These are phyloP conservation scores for Gymnobelideus leadbeateri DNA, from an alignment of 2,113 vertebrate species.

Conservation along the genomic window DNA sequence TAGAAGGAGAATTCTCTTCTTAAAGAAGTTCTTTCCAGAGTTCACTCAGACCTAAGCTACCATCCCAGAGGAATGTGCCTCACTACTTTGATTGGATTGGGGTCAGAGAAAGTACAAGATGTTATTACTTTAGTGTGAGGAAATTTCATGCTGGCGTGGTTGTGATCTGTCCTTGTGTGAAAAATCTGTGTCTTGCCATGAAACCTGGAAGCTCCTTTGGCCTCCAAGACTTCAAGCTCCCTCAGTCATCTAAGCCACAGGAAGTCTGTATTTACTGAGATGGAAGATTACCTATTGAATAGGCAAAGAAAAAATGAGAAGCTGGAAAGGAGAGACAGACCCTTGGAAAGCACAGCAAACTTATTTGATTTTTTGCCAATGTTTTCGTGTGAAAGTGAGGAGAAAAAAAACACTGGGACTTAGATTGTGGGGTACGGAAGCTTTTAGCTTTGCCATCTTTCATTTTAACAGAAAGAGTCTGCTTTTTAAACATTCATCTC, in stretches of 20 bases:
- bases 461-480: constrained; percentile 78
- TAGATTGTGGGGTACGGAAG: constrained; percentile 77
- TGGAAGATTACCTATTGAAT: constrained; percentile 77
- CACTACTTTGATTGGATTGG: constrained; percentile 34
- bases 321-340: constrained; percentile 69
- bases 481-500: constrained; percentile 79
- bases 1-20: background rate
- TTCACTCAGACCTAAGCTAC: constrained; percentile 14
- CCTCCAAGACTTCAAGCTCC: accelerated
- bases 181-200: constrained; percentile 23
- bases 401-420: constrained; percentile 65
- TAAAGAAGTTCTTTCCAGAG: background rate
- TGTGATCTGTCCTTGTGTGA: background rate
- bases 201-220: constrained; percentile 24
- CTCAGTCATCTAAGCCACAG: constrained; percentile 69
- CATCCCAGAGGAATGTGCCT: constrained; percentile 45
- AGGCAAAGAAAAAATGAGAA: constrained; percentile 72
- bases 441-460: constrained; percentile 82
- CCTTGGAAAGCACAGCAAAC: constrained; percentile 82
- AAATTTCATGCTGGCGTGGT: background rate
- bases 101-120: background rate
- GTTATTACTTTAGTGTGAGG: background rate
- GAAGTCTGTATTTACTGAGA: constrained; percentile 74
- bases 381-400: constrained; percentile 78
- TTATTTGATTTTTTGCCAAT: constrained; percentile 80